These are phyloP conservation scores for Eristalis intricaria DNA, from an alignment of 2,888 invertebrate genomes.

Conservation along the genomic window DNA sequence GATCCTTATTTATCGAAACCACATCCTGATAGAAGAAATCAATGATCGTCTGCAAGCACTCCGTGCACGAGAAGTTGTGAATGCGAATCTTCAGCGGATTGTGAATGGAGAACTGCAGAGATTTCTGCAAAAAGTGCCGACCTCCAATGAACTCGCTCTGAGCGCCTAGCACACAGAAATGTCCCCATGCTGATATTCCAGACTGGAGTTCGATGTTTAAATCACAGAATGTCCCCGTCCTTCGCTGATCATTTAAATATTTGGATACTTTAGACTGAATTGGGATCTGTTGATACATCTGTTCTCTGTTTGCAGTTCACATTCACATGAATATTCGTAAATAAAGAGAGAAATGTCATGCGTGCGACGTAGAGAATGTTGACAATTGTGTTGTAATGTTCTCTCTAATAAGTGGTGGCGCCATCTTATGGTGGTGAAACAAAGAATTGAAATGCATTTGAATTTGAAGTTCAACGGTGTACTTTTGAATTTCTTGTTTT, in stretches of 20 bases:
- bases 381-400: background rate
- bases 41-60: constrained; percentile 78
- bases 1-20: constrained; percentile 78
- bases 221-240: constrained; percentile 79
- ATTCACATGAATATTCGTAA: background rate
- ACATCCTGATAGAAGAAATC: constrained; percentile 80
- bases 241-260: constrained; percentile 79
- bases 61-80: constrained; percentile 77
- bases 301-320: background rate
- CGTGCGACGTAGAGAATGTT: background rate
- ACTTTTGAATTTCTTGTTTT: background rate
- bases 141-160: constrained; percentile 79
- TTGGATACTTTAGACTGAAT: constrained; percentile 79
- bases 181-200: constrained; percentile 74
- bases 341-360: constrained; percentile 8
- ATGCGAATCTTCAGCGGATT: constrained; percentile 79
- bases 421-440: background rate
- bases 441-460: background rate
- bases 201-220: constrained; percentile 75
- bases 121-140: constrained; percentile 76
- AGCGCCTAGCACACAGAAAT: constrained; percentile 80
- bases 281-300: constrained; percentile 70
- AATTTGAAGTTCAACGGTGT: background rate
- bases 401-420: background rate
- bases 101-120: constrained; percentile 79